A percentile compares a stretch with the other conserved stretches of the same genome.
Conservation (phyloP, 1,140 invertebrate species). For the Megalonaias nervosa region DNA sequence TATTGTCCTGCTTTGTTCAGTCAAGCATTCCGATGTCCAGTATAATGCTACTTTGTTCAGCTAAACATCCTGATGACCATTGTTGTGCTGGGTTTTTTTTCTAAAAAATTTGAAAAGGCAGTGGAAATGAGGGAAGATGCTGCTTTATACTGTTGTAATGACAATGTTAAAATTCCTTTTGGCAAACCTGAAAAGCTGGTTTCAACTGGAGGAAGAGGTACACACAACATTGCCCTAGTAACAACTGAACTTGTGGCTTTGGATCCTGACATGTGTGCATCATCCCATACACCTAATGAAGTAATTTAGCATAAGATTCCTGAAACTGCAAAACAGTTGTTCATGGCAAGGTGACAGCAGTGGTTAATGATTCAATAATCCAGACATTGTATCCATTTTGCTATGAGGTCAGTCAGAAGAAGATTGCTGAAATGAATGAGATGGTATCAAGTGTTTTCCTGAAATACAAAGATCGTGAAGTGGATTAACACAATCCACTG, state of each 20-base stretch:
- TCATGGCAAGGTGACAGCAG: constrained; percentile 23
- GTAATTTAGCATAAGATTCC: constrained; percentile 26
- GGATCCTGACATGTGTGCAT: constrained; percentile 38
- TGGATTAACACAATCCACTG: constrained; percentile 13
- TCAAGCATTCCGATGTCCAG: no score
- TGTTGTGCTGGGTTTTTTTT: no score
- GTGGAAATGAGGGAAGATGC: constrained; percentile 17
- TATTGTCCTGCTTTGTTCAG: constrained; percentile 26
- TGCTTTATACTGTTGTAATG: constrained; percentile 13
- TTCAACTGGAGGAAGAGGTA: constrained; percentile 35
- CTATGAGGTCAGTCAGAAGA: constrained; percentile 9
- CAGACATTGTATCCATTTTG: constrained; percentile 8
- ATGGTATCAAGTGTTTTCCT: not conserved
- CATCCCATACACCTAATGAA: constrained; percentile 22
- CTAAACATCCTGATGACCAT: no score
- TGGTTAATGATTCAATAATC: constrained; percentile 37
- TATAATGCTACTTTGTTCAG: no score
- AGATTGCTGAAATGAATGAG: not conserved
- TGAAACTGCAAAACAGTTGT: constrained; percentile 23
- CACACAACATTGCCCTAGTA: constrained; percentile 17
- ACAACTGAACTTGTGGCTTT: constrained; percentile 12
- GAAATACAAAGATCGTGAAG: constrained; percentile 25
- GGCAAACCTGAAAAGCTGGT: constrained; percentile 27
- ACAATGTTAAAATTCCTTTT: constrained; percentile 38
- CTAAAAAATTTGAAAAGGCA: constrained; percentile 36